Evolutionary conservation across 2,888 invertebrate genomes (phyloP), one percentile per base, ranked within the genome.

Genomic region (Drymonia ruficornis): DNA sequence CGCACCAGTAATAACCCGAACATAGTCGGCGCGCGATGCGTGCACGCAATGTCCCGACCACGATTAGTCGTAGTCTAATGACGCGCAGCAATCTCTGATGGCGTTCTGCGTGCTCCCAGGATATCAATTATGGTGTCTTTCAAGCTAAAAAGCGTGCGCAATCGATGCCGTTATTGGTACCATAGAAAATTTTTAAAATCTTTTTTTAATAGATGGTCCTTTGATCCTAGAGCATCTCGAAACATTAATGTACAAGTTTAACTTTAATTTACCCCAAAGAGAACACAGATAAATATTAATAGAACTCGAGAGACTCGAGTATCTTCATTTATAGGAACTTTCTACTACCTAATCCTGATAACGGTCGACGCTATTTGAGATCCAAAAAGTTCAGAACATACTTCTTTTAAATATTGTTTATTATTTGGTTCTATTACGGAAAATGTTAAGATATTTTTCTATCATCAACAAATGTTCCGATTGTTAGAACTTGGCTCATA

Each of bases 31-130:
- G 58, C 65, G 61, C 59, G 63, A 54, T 68, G 72, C 61, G 61
- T 61, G 63, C 66, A 68, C 62, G 59, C 64, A 63, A 62, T 56
- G 57, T 53, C 59, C 40, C 61, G 59, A 23, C 45, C 51, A 48
- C 63, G 61, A 71, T 70, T 70, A 68, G 55, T 43, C 65, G 61
- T 61, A 48, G 63, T 60, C 54, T 74, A 79, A 78, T 76, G 78
- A 74, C 58, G 67, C 80, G 73, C 70, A 70, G 69, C 78, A 74
- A 70, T 70, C 65, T 67, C 59, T 67, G 67, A 76, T 74, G 66
- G 65, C 45, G 50, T 50, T 70, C 73, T 72, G 70, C 78, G 70
- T 72, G 74, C 75, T 67, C 74, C 50, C 64, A 66, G 72, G 72
- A 73, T 76, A 78, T 75, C 61, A 77, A 77, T 75, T 71, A 72